Percentiles rank a stretch among this genome's conserved stretches.
Evolutionary conservation across 1,140 invertebrate species (phyloP).

Genomic region (Akabosia matsudoensis): DNA sequence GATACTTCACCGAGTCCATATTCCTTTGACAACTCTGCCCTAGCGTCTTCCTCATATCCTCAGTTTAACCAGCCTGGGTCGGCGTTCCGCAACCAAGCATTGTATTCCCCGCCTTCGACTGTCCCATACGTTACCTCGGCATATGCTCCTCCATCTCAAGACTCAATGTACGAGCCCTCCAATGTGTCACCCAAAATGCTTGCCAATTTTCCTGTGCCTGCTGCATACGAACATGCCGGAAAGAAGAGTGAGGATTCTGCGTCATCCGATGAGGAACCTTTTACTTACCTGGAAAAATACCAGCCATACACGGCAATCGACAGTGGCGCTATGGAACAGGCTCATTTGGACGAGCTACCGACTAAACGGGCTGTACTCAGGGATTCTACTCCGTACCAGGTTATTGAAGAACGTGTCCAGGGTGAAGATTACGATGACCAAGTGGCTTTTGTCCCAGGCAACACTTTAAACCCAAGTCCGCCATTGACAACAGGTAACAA

Average conservation of each 20-base stretch:
- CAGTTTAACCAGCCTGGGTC: background rate
- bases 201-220: background rate
- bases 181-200: too few species aligned
- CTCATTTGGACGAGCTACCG: background rate
- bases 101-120: too few species aligned
- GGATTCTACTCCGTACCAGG: background rate
- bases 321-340: background rate
- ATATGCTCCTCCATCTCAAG: too few species aligned
- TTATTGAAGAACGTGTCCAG: background rate
- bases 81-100: too few species aligned
- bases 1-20: background rate
- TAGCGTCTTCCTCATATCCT: background rate
- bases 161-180: too few species aligned
- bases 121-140: too few species aligned
- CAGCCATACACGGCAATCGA: background rate
- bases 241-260: background rate
- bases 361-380: background rate
- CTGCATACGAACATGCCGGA: background rate
- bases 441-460: background rate
- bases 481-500: background rate
- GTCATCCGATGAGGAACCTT: background rate
- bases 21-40: background rate
- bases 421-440: background rate
- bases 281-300: background rate
- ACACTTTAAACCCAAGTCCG: background rate